Base-by-base conservation (phyloP, 2,113 vertebrate species). In the Fukomys damarensis region DNA sequence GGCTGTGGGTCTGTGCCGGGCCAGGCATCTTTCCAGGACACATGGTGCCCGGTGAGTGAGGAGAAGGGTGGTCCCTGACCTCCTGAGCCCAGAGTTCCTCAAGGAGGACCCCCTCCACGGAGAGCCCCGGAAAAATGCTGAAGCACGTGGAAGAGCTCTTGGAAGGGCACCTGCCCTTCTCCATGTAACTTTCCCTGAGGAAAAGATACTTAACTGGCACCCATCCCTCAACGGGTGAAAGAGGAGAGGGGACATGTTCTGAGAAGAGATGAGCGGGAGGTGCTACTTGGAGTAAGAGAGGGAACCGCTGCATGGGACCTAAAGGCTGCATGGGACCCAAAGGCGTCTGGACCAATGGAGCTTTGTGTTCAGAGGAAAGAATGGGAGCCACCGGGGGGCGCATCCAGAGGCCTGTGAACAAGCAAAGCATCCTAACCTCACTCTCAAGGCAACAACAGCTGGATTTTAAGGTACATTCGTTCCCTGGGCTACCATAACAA, bases 101-200 rank as follows among this genome's bases (percentile, higher is more conserved):
- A 66, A 74, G 16, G 26, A 86, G 76, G 65, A 65, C 11, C 35
- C 24, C 59, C 59, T 59, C 4, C 56, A 58, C 46, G 46, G 46
- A 10, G n/a, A 22, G 79, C 19, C 77, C 30, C 10, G 9, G 28
- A 77, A 46, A 72, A 68, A 85, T 17, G 41, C 7, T 35, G 65
- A n/a, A 26, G 30, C 85, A 30, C 1, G 0, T 26, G 63, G 1
- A 0, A 16, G 2, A 13, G 0, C 26, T 3, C 17, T 26, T 0
- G 13, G 24, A 86, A 19, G 35, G 26, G 11, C 46, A 22, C 11
- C 66, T 58, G 56, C 56, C 28, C 7, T 16, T 2, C 32, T 85
- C n/a, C n/a, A n/a, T n/a, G n/a, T n/a, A n/a, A n/a, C n/a, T n/a
- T n/a, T n/a, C 68, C 17, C 43, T 1, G 7, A 46, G 10, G 65